phyloP scores from a whole-genome alignment of 2,888 invertebrate species.

The Palloptera scutellata region DNA sequence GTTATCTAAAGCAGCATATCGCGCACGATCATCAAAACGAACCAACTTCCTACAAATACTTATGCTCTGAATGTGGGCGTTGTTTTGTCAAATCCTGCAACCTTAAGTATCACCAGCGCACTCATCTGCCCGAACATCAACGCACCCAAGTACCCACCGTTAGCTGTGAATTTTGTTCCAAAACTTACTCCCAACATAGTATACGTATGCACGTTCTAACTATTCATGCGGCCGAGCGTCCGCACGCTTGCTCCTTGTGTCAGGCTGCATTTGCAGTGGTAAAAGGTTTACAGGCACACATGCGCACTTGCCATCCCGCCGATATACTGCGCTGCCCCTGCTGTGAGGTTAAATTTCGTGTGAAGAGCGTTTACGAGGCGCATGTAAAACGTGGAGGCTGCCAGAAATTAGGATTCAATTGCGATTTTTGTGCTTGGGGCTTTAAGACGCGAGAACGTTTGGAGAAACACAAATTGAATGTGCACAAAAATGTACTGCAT shows the following conservation, averaged over 20 bases:
- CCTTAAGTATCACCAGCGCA: conserved; percentile 22
- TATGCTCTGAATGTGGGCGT: conserved; percentile 23
- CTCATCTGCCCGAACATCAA: conserved; percentile 21
- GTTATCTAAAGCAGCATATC: conserved; percentile 22
- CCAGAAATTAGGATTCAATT: conserved; percentile 23
- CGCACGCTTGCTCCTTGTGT: conserved; percentile 17
- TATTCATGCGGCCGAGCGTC: conserved; percentile 18
- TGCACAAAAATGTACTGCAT: conserved; percentile 17
- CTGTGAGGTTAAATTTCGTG: conserved; percentile 26
- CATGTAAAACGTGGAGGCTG: conserved; percentile 27
- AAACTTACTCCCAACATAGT: conserved; percentile 13
- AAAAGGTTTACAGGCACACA: conserved; percentile 21
- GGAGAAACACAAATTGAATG: conserved; percentile 23
- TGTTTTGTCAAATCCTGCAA: conserved; percentile 22
- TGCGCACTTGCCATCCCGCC: conserved; percentile 23
- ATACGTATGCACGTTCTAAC: conserved; percentile 22
- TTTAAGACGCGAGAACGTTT: conserved; percentile 23
- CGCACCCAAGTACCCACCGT: conserved; percentile 7
- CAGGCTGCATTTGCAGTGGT: conserved; percentile 17
- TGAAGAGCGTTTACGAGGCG: conserved; percentile 22
- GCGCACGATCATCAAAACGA: conserved; percentile 20
- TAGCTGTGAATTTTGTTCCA: conserved; percentile 17
- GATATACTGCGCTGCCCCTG: conserved; percentile 20
- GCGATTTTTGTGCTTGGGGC: conserved; percentile 26
- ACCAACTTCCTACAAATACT: conserved; percentile 15